phyloP scores from a whole-genome alignment of 2,888 invertebrate species.

The Chrysomela aeneicollis region DNA sequence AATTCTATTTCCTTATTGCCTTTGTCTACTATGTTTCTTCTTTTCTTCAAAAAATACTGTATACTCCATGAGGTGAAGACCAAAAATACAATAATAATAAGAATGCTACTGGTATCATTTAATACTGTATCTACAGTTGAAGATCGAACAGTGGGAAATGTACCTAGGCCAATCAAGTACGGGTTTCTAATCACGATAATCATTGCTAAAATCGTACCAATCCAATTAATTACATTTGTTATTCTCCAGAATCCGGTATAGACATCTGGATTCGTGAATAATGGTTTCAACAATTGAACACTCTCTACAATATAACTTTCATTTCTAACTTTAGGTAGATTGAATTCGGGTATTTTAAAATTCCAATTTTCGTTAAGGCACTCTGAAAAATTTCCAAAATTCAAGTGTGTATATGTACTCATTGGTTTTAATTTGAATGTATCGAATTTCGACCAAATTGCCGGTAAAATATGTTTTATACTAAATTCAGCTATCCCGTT shows the following conservation, averaged over 20 bases:
- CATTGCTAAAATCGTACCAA: neutral
- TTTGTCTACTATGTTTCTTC: no score
- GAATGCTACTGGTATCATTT: neutral
- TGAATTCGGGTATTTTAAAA: neutral
- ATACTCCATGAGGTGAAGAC: neutral
- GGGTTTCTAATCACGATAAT: neutral
- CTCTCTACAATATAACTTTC: constrained; percentile 2
- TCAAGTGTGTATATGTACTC: neutral
- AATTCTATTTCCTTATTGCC: no score
- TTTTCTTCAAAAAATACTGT: neutral
- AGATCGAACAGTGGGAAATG: neutral
- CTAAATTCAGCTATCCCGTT: neutral
- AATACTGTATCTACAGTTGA: neutral
- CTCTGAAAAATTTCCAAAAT: neutral
- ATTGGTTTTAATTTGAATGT: constrained; percentile 4
- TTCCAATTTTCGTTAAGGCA: constrained; percentile 6
- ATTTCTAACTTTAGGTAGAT: neutral
- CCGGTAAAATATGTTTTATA: neutral
- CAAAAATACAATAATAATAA: neutral
- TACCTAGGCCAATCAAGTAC: neutral
- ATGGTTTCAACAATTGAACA: constrained; percentile 1
- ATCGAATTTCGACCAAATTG: constrained; percentile 11
- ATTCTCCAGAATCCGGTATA: no score
- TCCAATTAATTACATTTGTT: neutral
- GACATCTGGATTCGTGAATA: neutral